Percentiles rank a stretch among this genome's conserved stretches.
These are phyloP conservation scores for Barypeithes pellucidus DNA, from an alignment of 2,888 invertebrate genomes.

Conservation along the genomic window DNA sequence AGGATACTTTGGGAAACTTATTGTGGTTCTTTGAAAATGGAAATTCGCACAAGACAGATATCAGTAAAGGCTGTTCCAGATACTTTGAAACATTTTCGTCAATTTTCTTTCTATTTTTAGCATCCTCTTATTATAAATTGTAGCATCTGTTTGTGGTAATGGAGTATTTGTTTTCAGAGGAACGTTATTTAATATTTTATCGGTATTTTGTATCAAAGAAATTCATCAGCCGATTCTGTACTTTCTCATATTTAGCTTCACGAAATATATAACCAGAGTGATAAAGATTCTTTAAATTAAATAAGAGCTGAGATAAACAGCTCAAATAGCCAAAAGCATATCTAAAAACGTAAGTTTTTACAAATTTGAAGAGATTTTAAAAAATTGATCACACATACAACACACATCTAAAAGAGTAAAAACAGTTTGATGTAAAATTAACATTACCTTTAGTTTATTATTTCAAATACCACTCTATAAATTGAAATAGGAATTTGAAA, in stretches of 20 bases:
- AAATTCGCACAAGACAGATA: neutral
- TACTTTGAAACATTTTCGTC: constrained; percentile 5
- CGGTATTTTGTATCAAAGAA: neutral
- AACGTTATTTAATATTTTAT: neutral
- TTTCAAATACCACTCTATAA: too few relatives aligned
- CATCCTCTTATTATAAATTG: constrained; percentile 6
- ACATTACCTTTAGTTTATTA: too few relatives aligned
- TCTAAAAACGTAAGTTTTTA: too few relatives aligned
- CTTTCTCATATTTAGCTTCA: neutral
- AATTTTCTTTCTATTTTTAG: constrained; percentile 11
- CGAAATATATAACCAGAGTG: too few relatives aligned
- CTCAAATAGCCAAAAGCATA: too few relatives aligned
- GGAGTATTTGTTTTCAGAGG: neutral
- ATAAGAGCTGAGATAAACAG: too few relatives aligned
- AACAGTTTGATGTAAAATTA: too few relatives aligned
- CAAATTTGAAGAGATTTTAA: too few relatives aligned
- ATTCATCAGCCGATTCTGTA: neutral
- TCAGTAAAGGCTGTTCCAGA: constrained; percentile 13
- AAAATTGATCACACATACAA: too few relatives aligned
- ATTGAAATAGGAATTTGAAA: too few relatives aligned
- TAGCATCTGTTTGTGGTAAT: constrained; percentile 12
- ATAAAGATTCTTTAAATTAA: too few relatives aligned
- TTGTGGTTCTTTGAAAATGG: constrained; percentile 22
- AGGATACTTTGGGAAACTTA: constrained; percentile 10
- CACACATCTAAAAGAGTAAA: too few relatives aligned